Evolutionary conservation across 1,140 invertebrate genomes (phyloP).

Genomic region (Cyclina sinensis): DNA sequence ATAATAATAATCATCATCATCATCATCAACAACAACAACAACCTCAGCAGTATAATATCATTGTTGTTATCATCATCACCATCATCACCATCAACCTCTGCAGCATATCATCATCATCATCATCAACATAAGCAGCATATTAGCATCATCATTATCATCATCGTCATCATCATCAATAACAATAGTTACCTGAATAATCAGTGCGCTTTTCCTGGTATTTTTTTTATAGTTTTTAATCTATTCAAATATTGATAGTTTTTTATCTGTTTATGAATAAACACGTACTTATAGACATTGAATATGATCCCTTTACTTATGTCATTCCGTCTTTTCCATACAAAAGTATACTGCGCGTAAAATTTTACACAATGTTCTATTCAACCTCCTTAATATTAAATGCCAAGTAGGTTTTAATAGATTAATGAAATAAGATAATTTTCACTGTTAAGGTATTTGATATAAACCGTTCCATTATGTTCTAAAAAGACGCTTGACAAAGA

Average conservation of each 20-base stretch:
- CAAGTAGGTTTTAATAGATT: background rate
- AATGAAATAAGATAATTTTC: slow-evolving; percentile 26
- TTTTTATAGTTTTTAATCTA: too few relatives aligned
- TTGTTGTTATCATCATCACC: slow-evolving; percentile 7
- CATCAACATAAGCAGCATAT: background rate
- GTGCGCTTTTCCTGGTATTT: too few relatives aligned
- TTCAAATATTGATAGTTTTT: too few relatives aligned
- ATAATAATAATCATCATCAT: too few relatives aligned
- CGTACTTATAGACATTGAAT: too few relatives aligned
- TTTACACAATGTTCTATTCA: background rate
- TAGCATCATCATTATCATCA: background rate
- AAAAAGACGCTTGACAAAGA: background rate
- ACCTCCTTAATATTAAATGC: background rate
- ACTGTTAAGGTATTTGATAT: slow-evolving; percentile 25
- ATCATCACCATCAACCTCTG: background rate
- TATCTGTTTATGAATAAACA: background rate
- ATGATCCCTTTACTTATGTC: too few relatives aligned
- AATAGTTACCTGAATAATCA: too few relatives aligned
- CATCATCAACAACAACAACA: too few relatives aligned
- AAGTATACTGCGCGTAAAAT: background rate
- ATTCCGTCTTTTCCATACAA: too few relatives aligned
- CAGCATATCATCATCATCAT: background rate
- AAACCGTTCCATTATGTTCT: slow-evolving; percentile 18
- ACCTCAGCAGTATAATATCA: background rate
- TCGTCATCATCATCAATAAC: slow-evolving; percentile 17